Evolutionary conservation across 2,888 invertebrate genomes (phyloP).

Genomic region (Odontothrips loti): DNA sequence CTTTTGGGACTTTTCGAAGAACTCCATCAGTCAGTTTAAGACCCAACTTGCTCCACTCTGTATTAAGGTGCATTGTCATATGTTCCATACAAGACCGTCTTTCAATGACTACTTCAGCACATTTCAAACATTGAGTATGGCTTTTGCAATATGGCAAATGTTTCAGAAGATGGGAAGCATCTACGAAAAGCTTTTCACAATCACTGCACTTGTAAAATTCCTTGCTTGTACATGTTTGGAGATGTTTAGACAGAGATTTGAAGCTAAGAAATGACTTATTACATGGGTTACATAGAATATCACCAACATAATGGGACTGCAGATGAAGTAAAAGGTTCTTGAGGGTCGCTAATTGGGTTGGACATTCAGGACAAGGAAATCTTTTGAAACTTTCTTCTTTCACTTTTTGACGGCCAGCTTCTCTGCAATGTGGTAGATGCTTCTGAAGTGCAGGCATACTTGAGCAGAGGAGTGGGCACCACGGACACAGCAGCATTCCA

Average conservation of each 20-base stretch:
- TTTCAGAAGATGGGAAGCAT: background rate
- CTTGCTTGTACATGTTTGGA: background rate
- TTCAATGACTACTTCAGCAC: background rate
- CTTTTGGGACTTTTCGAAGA: too few species aligned
- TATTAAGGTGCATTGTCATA: background rate
- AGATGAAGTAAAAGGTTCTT: background rate
- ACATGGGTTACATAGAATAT: background rate
- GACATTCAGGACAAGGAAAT: background rate
- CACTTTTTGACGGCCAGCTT: background rate
- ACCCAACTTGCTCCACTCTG: background rate
- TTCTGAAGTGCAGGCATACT: background rate
- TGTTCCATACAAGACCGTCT: background rate
- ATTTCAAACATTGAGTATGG: background rate
- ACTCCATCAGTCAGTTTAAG: background rate
- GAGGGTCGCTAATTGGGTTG: background rate
- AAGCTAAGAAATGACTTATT: background rate
- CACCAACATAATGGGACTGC: background rate
- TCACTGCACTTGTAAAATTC: background rate
- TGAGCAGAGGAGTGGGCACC: background rate
- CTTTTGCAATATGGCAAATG: background rate
- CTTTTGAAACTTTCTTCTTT: background rate
- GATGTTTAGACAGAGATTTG: background rate
- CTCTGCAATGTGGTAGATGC: background rate
- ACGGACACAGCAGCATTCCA: background rate
- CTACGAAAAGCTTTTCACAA: background rate